phyloP scores from a whole-genome alignment of 2,113 vertebrate genomes.

The Bagarius yarrelli region DNA sequence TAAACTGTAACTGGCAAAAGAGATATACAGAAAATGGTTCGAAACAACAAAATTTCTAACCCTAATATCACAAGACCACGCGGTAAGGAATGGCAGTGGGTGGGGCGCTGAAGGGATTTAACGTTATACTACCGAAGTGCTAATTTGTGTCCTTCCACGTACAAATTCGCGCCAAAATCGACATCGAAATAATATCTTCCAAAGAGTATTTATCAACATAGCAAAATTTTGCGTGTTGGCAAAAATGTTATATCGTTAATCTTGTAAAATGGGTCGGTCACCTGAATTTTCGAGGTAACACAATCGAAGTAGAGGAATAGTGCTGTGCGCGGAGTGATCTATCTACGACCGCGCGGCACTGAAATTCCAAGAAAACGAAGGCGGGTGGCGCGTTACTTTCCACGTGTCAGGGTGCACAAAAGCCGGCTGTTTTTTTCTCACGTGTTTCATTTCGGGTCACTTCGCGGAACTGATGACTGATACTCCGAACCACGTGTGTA shows the following conservation, averaged over 20 bases:
- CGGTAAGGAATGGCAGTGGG: slow-evolving; percentile 57
- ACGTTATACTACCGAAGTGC: slow-evolving; percentile 49
- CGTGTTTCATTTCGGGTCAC: background rate
- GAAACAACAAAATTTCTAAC: background rate
- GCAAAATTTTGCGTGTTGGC: fast-evolving
- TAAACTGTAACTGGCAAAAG: background rate
- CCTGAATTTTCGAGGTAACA: fast-evolving
- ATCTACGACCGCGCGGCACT: background rate
- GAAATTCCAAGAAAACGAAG: slow-evolving; percentile 71
- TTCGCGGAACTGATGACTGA: background rate
- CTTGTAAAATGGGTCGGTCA: fast-evolving
- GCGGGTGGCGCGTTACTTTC: slow-evolving; percentile 58
- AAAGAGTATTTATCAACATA: fast-evolving
- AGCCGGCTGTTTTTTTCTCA: slow-evolving; percentile 55
- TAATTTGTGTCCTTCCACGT: slow-evolving; percentile 53
- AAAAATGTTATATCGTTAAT: background rate
- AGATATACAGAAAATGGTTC: background rate
- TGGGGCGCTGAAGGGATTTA: slow-evolving; percentile 60
- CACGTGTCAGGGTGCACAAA: slow-evolving; percentile 64
- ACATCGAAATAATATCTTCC: fast-evolving
- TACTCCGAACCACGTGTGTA: background rate
- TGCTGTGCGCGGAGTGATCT: slow-evolving; percentile 63
- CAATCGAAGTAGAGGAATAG: background rate
- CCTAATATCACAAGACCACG: slow-evolving; percentile 18
- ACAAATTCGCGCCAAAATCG: slow-evolving; percentile 73